Conservation (phyloP, 2,113 vertebrate species). For the Dromaius novaehollandiae region DNA sequence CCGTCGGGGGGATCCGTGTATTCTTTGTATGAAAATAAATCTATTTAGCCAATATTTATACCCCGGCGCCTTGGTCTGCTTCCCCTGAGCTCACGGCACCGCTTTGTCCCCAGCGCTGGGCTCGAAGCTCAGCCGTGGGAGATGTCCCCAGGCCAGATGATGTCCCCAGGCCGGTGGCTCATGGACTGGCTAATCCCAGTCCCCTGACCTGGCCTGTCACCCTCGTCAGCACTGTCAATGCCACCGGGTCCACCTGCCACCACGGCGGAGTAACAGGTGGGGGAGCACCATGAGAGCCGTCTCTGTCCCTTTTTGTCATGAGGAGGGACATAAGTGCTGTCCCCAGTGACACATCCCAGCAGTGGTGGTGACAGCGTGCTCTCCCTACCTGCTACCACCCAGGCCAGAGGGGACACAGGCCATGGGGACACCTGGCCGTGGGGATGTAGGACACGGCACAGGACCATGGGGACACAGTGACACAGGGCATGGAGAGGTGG, state of each 20-base stretch:
- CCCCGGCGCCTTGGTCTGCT: background rate
- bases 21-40: conserved; percentile 78
- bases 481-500: too few relatives aligned
- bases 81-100: background rate
- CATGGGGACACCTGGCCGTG: rapidly evolving
- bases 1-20: background rate
- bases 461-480: too few relatives aligned
- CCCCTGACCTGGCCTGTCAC: background rate
- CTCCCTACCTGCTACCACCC: too few relatives aligned
- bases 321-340: background rate
- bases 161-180: background rate
- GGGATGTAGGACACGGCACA: too few relatives aligned
- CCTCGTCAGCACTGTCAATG: too few relatives aligned
- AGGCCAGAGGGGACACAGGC: too few relatives aligned
- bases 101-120: background rate
- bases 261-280: too few relatives aligned
- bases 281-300: too few relatives aligned
- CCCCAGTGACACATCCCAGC: background rate
- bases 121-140: background rate
- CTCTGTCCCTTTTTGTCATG: too few relatives aligned
- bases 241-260: too few relatives aligned
- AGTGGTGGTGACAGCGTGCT: background rate
- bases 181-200: background rate
- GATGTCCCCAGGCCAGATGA: background rate
- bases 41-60: conserved; percentile 77